Evolutionary conservation across 2,797 vertebrate genomes (phyloP), one percentile per base, ranked within the genome.

Genomic region (Fringilla coelebs): DNA sequence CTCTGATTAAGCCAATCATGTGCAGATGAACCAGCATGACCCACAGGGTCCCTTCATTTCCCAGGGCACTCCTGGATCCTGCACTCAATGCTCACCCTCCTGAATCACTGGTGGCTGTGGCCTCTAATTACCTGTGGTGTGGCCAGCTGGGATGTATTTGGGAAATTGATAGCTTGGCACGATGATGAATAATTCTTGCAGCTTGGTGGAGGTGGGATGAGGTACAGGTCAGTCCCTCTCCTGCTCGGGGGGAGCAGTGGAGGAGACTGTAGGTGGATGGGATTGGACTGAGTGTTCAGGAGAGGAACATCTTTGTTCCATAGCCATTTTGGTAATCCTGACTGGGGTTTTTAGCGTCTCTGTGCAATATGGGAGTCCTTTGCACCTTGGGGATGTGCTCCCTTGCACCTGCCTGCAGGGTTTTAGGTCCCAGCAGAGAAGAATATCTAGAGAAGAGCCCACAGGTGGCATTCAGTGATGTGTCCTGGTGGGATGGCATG

Each of bases 231-330:
- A 63, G 14, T 12, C 15, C 11, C 16, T 92, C 32, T 67, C 49
- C 32, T 88, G 55, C 34, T 36, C 1, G 1, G 74, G 51, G 46
- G 67, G 32, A 36, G 45, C 20, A 17, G 11, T 16, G 46, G 46
- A 40, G 63, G 32, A 55, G 49, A 0, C 2, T 75, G 10, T 5
- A 1, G 1, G 0, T 0, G 8, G 15, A 7, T 43, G 63, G 52
- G 71, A 38, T 48, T 55, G 34, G 48, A 17, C 19, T 55, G 18
- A 6, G 7, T 17, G 32, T 54, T 32, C 16, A 32, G 29, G 19
- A 2, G 25, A 63, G 26, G 41, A 68, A 28, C 10, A 8, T 49
- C 45, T 46, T 82, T 2, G 21, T 63, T 70, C 73, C 40, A 45
- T 57, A 49, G 57, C 17, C 1, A 1, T 60, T 70, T 55, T 29